Base-by-base conservation (phyloP, 2,797 vertebrate species). In the Chaunax sp. region DNA sequence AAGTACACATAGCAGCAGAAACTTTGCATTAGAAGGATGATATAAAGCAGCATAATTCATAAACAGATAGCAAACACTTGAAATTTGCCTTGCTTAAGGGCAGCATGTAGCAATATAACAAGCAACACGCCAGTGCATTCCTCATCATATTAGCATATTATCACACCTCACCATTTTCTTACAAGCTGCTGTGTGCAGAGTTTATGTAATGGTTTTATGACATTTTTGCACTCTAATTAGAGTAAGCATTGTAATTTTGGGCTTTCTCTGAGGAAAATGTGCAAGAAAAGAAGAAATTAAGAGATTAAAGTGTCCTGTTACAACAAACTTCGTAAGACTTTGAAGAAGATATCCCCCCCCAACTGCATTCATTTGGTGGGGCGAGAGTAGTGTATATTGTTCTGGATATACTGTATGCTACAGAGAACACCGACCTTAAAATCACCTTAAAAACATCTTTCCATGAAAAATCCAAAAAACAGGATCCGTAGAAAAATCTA, bases 1-100 rank as follows among this genome's bases (percentile, higher is more conserved):
- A 56, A 72, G 13, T 35, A 8, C 6, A 11, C 1, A 4, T 0
- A 26, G 9, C 15, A 7, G 5, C 2, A 43, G 11, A 35, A 49
- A 51, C 8, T 19, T 40, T 37, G 2, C 16, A 18, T 46, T n/a
- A 3, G 33, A 25, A 14, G 2, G 3, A 43, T 2, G 1, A 6
- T 25, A 14, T 18, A 4, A 44, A 43, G 40, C 8, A 25, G 20
- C 7, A n/a, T 1, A 16, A 55, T 38, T 16, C 1, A 25, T 22
- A 14, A 47, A 59, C 8, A 59, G 0, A 22, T 4, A 15, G 10
- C 12, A 43, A 28, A 25, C 8, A 47, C 22, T 3, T 18, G 4
- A 19, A 13, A 3, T 59, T 5, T 53, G 26, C 30, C 26, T 65
- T 74, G 51, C 46, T 37, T 13, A 68, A 23, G 13, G 23, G 62